Base-by-base conservation (phyloP, 2,888 invertebrate genomes). In the Spilarctia lutea region DNA sequence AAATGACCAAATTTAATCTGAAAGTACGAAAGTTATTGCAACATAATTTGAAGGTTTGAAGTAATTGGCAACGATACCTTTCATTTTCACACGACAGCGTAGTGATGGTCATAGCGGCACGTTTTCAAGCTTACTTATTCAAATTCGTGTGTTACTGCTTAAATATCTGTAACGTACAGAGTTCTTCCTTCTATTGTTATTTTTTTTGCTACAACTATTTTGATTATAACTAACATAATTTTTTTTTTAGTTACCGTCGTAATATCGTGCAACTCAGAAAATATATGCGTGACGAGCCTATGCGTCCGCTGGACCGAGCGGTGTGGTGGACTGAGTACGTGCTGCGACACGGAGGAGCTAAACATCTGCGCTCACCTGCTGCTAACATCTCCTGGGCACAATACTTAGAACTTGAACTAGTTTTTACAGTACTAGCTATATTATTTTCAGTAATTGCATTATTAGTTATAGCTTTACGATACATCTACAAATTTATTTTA, bases 261-360 rank as follows among this genome's bases (percentile, higher is more conserved):
- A 81, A 79, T 42, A 70, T 81, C 1, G n/a, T 74, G 1, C 74
- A 65, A 66, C 73, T 81, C 1, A 65, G 79, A 3, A 56, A n/a
- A 1, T 13, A 75, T 6, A 73, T 81, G 73, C 35, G 27, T 1
- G 81, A 81, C 33, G 75, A 81, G 69, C 81, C 71, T 11, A 73
- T 73, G 73, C 48, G 39, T 3, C 60, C 73, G 1, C 65, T 71
- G 7, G 90, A 92, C 30, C 88, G 90, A 42, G 91, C 93, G 0
- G 81, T 73, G 16, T 75, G 73, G 70, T 76, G 76, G 76, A 68
- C 91, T 20, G 96, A 95, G 78, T 91, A 95, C 79, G 89, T 95
- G 3, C 80, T 95, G 10, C 88, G 94, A 11, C 91, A 94, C 76
- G 87, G 89, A 42, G 93, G 94, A 8, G 92, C 93, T 4, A 80